These are phyloP conservation scores for Paedocypris micromegethes DNA, from an alignment of 2,797 vertebrate genomes.

Conservation along the genomic window DNA sequence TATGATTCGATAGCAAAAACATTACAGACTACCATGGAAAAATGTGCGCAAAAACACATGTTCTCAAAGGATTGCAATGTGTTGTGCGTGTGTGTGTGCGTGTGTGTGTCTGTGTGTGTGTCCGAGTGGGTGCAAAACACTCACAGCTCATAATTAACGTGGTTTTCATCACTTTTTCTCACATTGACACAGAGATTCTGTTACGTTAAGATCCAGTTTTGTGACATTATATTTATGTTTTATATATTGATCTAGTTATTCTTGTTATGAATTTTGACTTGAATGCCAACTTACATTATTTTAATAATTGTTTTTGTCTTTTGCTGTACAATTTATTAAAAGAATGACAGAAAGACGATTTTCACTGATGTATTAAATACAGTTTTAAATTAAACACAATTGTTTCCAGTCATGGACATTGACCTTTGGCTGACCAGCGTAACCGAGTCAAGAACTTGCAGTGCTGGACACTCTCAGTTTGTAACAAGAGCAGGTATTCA, in stretches of 20 bases:
- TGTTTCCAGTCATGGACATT: constrained; percentile 46
- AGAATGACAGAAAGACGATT: background rate
- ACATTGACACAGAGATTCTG: constrained; percentile 78
- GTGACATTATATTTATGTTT: no score
- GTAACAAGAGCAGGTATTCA: constrained; percentile 56
- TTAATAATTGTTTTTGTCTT: no score
- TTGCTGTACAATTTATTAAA: constrained; percentile 5
- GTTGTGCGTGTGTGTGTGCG: constrained; percentile 67
- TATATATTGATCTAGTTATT: no score
- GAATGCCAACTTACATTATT: no score
- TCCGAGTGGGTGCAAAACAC: constrained; percentile 64
- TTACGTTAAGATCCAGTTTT: constrained; percentile 2
- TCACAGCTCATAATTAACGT: constrained; percentile 83
- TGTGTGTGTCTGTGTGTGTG: constrained; percentile 50
- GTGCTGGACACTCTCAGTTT: constrained; percentile 40
- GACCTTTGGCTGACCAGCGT: constrained; percentile 63
- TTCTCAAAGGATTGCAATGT: constrained; percentile 71
- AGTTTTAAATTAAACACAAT: no score
- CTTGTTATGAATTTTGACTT: no score
- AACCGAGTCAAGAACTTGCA: constrained; percentile 61
- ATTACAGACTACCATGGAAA: constrained; percentile 80
- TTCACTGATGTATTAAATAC: no score
- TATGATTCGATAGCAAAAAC: constrained; percentile 74
- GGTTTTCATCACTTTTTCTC: constrained; percentile 75
- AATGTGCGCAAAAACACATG: constrained; percentile 91